phyloP scores from a whole-genome alignment of 2,888 invertebrate genomes.

The Oxystoma pomonae region DNA sequence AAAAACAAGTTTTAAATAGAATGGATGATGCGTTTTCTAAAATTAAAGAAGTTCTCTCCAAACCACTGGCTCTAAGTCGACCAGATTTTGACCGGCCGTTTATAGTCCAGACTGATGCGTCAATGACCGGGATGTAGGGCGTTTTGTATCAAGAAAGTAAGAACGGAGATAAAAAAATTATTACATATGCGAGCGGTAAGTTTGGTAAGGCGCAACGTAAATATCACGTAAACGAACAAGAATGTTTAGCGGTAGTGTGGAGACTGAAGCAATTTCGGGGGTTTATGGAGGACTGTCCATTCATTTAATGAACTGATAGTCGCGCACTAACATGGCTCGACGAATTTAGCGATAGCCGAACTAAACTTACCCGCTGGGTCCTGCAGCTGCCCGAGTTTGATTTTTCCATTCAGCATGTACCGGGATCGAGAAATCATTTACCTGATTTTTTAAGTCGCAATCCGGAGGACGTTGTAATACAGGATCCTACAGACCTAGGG shows the following conservation, averaged over 20 bases:
- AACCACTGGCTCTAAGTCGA: too few species aligned
- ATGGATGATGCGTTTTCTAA: too few species aligned
- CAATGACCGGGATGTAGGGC: neutral
- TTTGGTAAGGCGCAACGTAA: neutral
- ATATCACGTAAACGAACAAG: constrained; percentile 10
- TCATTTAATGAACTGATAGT: constrained; percentile 2
- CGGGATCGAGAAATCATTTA: constrained; percentile 20
- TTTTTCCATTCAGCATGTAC: too few species aligned
- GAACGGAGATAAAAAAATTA: neutral
- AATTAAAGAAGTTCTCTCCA: too few species aligned
- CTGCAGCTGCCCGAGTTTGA: too few species aligned
- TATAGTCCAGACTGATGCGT: constrained; percentile 8
- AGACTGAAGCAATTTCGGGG: neutral
- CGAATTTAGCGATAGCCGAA: constrained; percentile 7
- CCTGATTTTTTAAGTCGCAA: constrained; percentile 21
- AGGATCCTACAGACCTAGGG: too few species aligned
- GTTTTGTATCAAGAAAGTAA: constrained; percentile 4
- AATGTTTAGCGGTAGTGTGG: constrained; percentile 6
- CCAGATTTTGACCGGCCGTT: too few species aligned
- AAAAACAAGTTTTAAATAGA: too few species aligned
- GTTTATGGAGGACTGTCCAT: neutral
- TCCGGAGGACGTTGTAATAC: neutral
- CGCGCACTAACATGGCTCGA: constrained; percentile 14
- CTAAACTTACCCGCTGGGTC: constrained; percentile 18
- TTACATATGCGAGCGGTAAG: neutral